Evolutionary conservation across 2,797 vertebrate species (phyloP).

Genomic region (Gephyroberyx darwinii): DNA sequence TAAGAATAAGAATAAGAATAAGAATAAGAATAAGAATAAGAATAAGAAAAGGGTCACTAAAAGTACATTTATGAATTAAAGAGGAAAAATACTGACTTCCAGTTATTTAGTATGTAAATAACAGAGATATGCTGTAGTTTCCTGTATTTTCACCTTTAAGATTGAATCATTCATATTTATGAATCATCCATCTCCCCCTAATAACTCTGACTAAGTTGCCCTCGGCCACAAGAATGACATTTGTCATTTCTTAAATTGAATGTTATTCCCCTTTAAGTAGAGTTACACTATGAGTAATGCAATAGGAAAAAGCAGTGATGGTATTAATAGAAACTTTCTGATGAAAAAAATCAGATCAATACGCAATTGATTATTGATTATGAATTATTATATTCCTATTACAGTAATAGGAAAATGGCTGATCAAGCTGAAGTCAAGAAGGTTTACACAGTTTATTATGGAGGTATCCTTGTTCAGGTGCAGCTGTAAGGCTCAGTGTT

Average conservation of each 20-base stretch:
- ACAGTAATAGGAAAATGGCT: not conserved
- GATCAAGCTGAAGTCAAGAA: not conserved
- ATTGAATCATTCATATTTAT: not conserved
- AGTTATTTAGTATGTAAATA: not conserved
- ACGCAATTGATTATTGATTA: not conserved
- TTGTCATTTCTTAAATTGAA: not conserved
- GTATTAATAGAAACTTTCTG: not conserved
- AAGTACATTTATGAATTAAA: not conserved
- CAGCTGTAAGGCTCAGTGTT: constrained; percentile 27
- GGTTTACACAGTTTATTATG: not conserved
- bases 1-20: too few relatives aligned
- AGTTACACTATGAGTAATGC: not conserved
- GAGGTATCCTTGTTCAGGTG: constrained; percentile 2
- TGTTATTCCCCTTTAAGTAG: not conserved
- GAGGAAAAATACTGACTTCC: not conserved
- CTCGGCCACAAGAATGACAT: not conserved
- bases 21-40: too few relatives aligned
- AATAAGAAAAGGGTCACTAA: not conserved
- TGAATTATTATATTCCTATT: too few relatives aligned
- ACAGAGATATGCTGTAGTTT: too few relatives aligned
- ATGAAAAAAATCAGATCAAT: not conserved
- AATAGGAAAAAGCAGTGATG: not conserved
- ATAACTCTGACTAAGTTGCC: not conserved
- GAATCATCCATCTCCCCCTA: too few relatives aligned
- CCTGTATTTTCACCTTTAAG: not conserved